phyloP scores from a whole-genome alignment of 2,113 vertebrate species.

The Megaceryle torquata region DNA sequence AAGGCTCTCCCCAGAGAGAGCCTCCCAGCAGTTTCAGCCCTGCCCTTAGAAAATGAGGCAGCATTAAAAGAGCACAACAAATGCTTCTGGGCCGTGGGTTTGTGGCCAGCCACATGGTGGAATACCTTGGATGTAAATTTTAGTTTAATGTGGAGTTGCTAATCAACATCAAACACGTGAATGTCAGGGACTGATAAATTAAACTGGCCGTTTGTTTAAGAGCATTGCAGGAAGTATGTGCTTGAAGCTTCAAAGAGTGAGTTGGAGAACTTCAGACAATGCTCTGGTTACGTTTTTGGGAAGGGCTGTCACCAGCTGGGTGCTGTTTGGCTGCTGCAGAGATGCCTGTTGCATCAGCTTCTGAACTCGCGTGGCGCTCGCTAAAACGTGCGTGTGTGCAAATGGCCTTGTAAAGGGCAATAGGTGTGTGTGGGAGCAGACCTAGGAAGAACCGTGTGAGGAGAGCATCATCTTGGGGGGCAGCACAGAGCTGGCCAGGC shows the following conservation, averaged over 20 bases:
- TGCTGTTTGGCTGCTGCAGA: neutral
- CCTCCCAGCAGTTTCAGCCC: neutral
- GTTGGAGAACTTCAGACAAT: neutral
- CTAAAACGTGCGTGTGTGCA: neutral
- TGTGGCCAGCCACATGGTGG: neutral
- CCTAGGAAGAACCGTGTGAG: neutral
- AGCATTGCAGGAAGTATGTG: neutral
- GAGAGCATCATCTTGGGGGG: neutral
- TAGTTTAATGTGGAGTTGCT: neutral
- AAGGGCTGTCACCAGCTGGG: neutral
- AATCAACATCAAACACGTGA: neutral
- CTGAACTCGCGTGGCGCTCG: rapidly evolving
- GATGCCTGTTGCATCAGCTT: neutral
- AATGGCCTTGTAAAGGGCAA: too few relatives aligned
- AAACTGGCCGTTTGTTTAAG: constrained; percentile 15
- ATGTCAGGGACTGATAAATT: neutral
- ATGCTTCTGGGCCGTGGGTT: neutral
- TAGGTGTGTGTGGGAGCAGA: rapidly evolving
- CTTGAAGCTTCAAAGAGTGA: neutral
- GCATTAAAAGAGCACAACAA: neutral
- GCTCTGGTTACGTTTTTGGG: neutral
- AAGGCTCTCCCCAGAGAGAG: neutral
- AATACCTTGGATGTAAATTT: neutral
- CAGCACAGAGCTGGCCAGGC: neutral
- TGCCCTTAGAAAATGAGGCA: neutral